Evolutionary conservation across 1,140 invertebrate genomes (phyloP).

Genomic region (Drosophila pseudoobscura): DNA sequence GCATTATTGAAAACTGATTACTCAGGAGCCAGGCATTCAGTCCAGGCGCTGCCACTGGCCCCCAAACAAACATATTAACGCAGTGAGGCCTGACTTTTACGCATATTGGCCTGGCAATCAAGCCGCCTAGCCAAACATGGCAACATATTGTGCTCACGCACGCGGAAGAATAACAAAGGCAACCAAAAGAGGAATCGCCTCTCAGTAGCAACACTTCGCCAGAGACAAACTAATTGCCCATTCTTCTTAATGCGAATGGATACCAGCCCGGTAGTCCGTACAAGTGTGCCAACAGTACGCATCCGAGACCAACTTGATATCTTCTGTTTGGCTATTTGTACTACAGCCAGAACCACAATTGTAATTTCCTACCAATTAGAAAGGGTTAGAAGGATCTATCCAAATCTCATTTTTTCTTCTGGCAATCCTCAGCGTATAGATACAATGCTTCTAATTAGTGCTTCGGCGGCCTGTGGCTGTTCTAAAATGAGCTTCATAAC

Average conservation of each 20-base stretch:
- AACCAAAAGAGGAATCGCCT: neutral
- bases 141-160: slow-evolving; percentile 62
- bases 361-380: too few relatives aligned
- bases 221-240: slow-evolving; percentile 33
- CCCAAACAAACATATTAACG: slow-evolving; percentile 51
- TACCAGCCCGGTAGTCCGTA: too few relatives aligned
- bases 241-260: slow-evolving; percentile 10
- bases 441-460: slow-evolving; percentile 33
- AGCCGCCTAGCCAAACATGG: slow-evolving; percentile 61
- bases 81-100: slow-evolving; percentile 50
- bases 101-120: slow-evolving; percentile 75
- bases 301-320: too few relatives aligned
- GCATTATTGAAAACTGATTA: slow-evolving; percentile 73
- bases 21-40: neutral
- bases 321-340: too few relatives aligned
- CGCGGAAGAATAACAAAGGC: slow-evolving; percentile 57
- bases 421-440: neutral
- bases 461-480: slow-evolving; percentile 28
- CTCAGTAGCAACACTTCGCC: slow-evolving; percentile 16
- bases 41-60: too few relatives aligned
- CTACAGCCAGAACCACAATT: too few relatives aligned
- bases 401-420: neutral
- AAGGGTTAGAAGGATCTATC: too few relatives aligned
- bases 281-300: too few relatives aligned
- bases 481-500: slow-evolving; percentile 27